These are phyloP conservation scores for Falco naumanni DNA, from an alignment of 2,797 vertebrate species.

Conservation along the genomic window DNA sequence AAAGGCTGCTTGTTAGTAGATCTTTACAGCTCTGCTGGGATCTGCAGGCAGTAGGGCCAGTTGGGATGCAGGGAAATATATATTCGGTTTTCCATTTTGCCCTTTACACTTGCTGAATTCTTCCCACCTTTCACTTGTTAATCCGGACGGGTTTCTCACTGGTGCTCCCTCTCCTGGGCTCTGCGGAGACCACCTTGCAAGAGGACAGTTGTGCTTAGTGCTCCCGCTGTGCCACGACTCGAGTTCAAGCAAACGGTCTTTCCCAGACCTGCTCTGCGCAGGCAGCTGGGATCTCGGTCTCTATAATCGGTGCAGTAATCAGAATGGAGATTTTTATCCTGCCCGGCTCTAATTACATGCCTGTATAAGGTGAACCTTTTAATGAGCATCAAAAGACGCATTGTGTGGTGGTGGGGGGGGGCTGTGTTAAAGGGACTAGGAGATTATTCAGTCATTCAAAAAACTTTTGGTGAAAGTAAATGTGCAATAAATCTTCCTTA, in stretches of 20 bases:
- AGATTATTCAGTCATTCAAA: neutral
- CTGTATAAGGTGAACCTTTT: constrained; percentile 34
- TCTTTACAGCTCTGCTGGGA: constrained; percentile 54
- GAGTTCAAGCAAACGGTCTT: neutral
- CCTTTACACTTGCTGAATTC: neutral
- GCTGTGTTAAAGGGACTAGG: neutral
- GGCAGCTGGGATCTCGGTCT: neutral
- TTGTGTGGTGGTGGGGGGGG: neutral
- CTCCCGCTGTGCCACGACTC: neutral
- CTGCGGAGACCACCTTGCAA: neutral
- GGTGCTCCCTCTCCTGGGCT: constrained; percentile 25
- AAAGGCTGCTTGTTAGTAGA: constrained; percentile 5
- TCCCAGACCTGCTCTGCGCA: neutral
- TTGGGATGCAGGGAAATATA: neutral
- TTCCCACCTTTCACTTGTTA: neutral
- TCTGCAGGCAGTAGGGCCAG: neutral
- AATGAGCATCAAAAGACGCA: neutral
- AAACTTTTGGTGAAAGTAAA: neutral
- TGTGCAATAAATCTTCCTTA: neutral
- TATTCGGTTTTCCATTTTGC: neutral
- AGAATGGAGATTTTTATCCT: neutral
- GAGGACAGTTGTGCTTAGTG: neutral
- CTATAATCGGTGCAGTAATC: neutral
- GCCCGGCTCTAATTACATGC: neutral
- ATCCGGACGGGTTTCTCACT: neutral